phyloP scores from a whole-genome alignment of 2,113 vertebrate species.

The Ivindomyrus marchei region DNA sequence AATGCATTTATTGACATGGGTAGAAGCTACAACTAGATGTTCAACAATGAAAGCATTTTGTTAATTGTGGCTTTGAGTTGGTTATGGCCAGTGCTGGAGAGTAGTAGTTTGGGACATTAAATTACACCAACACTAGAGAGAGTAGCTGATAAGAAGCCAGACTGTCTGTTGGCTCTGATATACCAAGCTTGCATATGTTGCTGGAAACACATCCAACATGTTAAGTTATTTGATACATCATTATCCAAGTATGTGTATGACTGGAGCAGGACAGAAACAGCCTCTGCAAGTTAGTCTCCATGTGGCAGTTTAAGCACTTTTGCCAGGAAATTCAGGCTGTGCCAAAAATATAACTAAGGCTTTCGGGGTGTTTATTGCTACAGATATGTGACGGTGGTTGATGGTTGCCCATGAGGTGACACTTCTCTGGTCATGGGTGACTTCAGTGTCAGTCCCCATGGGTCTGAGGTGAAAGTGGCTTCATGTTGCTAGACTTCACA shows the following conservation, averaged over 20 bases:
- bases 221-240: background rate
- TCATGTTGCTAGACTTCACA: background rate
- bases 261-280: background rate
- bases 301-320: background rate
- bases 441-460: background rate
- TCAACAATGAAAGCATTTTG: background rate
- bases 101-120: background rate
- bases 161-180: background rate
- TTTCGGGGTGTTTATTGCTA: background rate
- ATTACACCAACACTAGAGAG: background rate
- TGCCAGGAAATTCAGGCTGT: background rate
- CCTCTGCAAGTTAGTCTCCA: background rate
- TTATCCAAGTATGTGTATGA: background rate
- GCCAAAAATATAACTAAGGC: background rate
- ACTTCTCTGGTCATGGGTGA: background rate
- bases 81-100: background rate
- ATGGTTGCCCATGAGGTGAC: background rate
- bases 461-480: background rate
- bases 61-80: background rate
- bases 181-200: background rate
- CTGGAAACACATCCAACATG: background rate
- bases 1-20: background rate
- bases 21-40: background rate
- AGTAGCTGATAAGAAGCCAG: background rate
- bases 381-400: background rate